Evolutionary conservation across 2,113 vertebrate genomes (phyloP).

Genomic region (Pristiophorus japonicus): DNA sequence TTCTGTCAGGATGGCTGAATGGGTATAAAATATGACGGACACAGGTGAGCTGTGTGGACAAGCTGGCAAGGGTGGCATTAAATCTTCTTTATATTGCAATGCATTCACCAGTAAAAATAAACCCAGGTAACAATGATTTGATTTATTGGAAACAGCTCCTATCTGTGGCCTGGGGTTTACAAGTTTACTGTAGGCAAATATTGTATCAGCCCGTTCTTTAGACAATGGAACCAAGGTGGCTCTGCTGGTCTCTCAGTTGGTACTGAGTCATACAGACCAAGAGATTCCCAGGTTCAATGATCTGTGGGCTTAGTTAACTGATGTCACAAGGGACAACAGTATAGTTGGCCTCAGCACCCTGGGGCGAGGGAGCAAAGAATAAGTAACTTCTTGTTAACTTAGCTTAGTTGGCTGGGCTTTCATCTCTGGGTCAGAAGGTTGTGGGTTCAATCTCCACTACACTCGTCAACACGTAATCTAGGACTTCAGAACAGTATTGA

Average conservation of each 20-base stretch:
- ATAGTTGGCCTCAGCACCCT: background rate
- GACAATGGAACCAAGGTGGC: background rate
- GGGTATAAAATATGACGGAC: background rate
- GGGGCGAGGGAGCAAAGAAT: too few species aligned
- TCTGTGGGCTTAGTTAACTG: background rate
- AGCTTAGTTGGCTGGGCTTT: background rate
- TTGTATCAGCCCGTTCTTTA: background rate
- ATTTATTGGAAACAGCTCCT: background rate
- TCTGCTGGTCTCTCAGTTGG: background rate
- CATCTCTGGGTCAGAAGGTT: background rate
- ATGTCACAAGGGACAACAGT: background rate
- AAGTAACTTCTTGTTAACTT: background rate
- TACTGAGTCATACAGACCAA: background rate
- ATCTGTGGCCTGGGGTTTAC: background rate
- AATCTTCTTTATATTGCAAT: background rate
- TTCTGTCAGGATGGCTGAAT: background rate
- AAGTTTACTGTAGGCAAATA: background rate
- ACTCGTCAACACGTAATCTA: too few species aligned
- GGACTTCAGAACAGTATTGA: background rate
- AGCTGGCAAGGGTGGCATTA: background rate
- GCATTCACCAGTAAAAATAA: background rate
- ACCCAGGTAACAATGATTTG: background rate
- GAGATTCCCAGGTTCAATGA: background rate
- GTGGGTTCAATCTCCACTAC: background rate
- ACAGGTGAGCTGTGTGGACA: background rate